Evolutionary conservation across 2,888 invertebrate species (phyloP), one percentile per base, ranked within the genome.

Genomic region (Sclerodermus sp.): DNA sequence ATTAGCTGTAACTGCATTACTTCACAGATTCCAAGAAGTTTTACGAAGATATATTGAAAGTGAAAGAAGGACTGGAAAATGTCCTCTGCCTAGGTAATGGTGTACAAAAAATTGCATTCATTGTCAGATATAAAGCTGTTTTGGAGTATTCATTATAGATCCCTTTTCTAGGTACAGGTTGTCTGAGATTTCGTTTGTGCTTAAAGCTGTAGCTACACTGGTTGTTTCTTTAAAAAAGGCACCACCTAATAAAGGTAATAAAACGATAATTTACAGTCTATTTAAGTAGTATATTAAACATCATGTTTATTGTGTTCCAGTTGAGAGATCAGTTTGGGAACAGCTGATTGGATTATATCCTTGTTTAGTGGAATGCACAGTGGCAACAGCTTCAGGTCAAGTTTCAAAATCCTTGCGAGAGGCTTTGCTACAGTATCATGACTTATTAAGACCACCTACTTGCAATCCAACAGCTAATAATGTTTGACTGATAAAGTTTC

Each of bases 181-280:
- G 56, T 93, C 96, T 2, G 96, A 97, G 81, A 94, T 97, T 78
- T 93, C 95, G 42, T 96, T 96, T 79, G 96, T 96, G 18, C 78
- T 97, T 47, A 94, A 96, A 79, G 96, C 96, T 47, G 88, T 96
- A 47, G 92, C 95, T 30, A 96, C 96, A 0, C 82, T 97, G 38
- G 88, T 96, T 5, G 87, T 91, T 44, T 93, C 96, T 2, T 87
- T 97, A 83, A 95, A 96, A 79, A 93, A 91, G 71, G 94, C 95
- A 34, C 91, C 94, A 14, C 84, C 88, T 43, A 88, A 88, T 47
- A 93, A 93, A 83, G 88, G 90, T 90, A 82, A 71, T 47, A 45
- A 38, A 29, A 44, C 12, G 17, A 9, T 38, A 14, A 12, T 17
- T 41, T n/a, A 34, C 29, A 36, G 17, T 32, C 2, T 23, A 9